Conservation (phyloP, 2,113 vertebrate genomes). For the Suncus etruscus region DNA sequence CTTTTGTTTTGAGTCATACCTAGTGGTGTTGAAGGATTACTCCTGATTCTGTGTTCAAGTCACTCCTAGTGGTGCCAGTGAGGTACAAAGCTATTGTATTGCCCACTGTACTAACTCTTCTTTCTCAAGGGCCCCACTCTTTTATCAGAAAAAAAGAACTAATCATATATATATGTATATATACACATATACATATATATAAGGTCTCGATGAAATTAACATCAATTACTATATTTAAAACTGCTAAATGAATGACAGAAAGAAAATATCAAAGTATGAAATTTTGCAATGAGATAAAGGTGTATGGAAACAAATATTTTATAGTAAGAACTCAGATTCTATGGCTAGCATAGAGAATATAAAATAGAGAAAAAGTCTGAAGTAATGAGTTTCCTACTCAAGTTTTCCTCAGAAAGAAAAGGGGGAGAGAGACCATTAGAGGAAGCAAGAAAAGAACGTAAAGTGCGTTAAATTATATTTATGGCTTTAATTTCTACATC, state of each 20-base stretch:
- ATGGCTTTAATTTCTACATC: neutral
- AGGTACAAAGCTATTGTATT: too few species aligned
- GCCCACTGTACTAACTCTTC: too few species aligned
- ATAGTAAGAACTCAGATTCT: neutral
- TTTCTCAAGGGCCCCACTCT: neutral
- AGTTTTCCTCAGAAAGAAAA: neutral
- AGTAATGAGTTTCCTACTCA: neutral
- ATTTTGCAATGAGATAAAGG: neutral
- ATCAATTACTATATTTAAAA: neutral
- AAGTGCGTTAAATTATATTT: neutral
- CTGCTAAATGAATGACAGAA: neutral
- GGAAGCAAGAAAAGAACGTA: neutral
- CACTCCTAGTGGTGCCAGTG: too few species aligned
- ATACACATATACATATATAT: neutral
- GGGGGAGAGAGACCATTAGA: neutral
- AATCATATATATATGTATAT: neutral
- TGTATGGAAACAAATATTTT: neutral
- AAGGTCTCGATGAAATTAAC: neutral
- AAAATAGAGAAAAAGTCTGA: neutral
- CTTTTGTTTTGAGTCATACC: too few species aligned
- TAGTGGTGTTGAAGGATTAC: too few species aligned
- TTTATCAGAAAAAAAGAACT: neutral
- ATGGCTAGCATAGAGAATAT: neutral
- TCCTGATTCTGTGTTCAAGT: too few species aligned
- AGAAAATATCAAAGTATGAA: conserved; percentile 33